Percentiles rank a stretch among this genome's conserved stretches.
These are phyloP conservation scores for Coremacera marginata DNA, from an alignment of 2,888 invertebrate genomes.

Conservation along the genomic window DNA sequence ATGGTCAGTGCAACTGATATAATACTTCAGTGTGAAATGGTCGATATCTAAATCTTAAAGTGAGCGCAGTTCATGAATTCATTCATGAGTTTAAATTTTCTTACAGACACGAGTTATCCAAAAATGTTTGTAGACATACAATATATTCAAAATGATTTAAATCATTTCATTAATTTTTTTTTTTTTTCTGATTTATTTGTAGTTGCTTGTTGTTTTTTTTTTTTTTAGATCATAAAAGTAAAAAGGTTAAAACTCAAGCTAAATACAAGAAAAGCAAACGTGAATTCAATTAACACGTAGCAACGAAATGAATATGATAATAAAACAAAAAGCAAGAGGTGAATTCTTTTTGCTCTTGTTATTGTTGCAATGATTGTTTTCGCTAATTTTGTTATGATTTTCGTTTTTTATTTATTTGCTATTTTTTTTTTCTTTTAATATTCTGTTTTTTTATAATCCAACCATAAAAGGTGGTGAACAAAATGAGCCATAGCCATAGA, in stretches of 20 bases:
- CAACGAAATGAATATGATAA: not conserved
- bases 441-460: no score
- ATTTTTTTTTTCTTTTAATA: no score
- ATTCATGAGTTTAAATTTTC: not conserved
- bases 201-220: not conserved
- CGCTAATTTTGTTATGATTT: not conserved
- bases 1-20: no score
- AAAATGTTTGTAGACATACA: not conserved
- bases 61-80: not conserved
- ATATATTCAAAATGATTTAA: not conserved
- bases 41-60: no score
- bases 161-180: not conserved
- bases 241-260: not conserved
- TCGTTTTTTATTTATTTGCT: not conserved
- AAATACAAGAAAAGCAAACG: not conserved
- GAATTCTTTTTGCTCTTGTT: not conserved
- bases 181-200: not conserved
- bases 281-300: conserved; percentile 23
- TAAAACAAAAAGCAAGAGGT: not conserved
- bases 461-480: no score
- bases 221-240: not conserved
- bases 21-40: no score
- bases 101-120: not conserved
- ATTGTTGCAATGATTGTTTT: not conserved
- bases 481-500: no score